Evolutionary conservation across 2,113 vertebrate species (phyloP).

Genomic region (Bolborhynchus lineola): DNA sequence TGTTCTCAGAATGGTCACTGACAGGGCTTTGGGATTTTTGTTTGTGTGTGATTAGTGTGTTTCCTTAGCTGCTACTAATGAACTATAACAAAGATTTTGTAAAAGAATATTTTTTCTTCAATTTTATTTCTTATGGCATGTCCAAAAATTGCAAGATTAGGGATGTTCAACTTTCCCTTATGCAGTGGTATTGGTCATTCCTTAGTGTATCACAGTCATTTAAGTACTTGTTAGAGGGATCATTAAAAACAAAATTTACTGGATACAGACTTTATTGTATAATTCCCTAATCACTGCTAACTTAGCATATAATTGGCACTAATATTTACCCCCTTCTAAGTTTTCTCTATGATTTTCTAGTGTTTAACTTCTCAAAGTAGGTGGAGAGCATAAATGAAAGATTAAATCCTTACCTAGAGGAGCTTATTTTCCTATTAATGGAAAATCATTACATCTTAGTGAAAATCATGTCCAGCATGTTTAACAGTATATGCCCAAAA

Average conservation of each 20-base stretch:
- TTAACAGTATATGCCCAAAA: not conserved
- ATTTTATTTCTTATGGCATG: not conserved
- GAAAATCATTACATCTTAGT: conserved; percentile 5
- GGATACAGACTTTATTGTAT: conserved; percentile 8
- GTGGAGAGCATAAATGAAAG: not conserved
- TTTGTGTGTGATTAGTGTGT: not conserved
- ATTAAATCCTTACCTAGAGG: not conserved
- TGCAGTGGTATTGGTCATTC: not conserved
- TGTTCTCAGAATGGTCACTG: not conserved
- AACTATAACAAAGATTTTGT: not conserved
- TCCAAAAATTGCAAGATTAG: not conserved
- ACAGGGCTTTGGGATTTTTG: not conserved
- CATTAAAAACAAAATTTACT: conserved; percentile 41
- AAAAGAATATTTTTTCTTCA: not conserved
- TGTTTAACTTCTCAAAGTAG: not conserved
- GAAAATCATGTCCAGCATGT: not conserved
- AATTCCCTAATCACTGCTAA: conserved; percentile 41
- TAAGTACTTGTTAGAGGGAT: conserved; percentile 37
- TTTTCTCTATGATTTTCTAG: not conserved
- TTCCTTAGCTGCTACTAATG: not conserved
- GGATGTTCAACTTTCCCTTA: not conserved
- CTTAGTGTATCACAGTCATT: conserved; percentile 25
- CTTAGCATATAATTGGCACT: conserved; percentile 6
- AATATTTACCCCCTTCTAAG: conserved; percentile 1
- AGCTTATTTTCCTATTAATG: not conserved